These are phyloP conservation scores for Sciurus vulgaris DNA, from an alignment of 2,797 vertebrate species.

Conservation along the genomic window DNA sequence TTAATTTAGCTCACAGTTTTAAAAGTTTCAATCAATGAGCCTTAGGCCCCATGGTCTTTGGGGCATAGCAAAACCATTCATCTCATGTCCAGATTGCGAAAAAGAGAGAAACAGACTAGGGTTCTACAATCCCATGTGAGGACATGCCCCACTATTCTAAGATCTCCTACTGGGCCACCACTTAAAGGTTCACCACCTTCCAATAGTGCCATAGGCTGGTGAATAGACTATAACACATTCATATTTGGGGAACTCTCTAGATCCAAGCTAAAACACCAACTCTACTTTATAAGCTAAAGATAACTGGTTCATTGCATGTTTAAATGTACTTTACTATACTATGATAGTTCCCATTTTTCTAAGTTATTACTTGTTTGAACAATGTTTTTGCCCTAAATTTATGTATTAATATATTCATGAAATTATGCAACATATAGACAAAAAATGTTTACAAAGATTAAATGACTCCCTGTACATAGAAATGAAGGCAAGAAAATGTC, in stretches of 20 bases:
- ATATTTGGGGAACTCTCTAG: no score
- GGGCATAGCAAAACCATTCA: background rate
- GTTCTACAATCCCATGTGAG: no score
- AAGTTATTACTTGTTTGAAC: background rate
- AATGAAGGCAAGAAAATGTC: background rate
- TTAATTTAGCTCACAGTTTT: background rate
- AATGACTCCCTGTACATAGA: background rate
- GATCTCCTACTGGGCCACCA: no score
- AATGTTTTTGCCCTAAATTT: background rate
- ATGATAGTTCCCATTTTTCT: no score
- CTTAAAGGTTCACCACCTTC: no score
- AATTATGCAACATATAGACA: background rate
- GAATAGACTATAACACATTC: background rate
- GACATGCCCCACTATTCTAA: background rate
- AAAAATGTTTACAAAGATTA: background rate
- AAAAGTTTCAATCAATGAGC: background rate
- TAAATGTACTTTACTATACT: background rate
- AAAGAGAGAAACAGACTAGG: no score
- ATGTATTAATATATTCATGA: background rate
- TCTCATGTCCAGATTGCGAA: background rate
- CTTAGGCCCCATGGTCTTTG: background rate
- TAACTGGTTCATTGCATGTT: background rate
- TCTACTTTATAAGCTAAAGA: background rate
- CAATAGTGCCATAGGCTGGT: no score
- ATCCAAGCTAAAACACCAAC: background rate